Conservation (phyloP, 2,113 vertebrate species). For the Engraulis encrasicolus region DNA sequence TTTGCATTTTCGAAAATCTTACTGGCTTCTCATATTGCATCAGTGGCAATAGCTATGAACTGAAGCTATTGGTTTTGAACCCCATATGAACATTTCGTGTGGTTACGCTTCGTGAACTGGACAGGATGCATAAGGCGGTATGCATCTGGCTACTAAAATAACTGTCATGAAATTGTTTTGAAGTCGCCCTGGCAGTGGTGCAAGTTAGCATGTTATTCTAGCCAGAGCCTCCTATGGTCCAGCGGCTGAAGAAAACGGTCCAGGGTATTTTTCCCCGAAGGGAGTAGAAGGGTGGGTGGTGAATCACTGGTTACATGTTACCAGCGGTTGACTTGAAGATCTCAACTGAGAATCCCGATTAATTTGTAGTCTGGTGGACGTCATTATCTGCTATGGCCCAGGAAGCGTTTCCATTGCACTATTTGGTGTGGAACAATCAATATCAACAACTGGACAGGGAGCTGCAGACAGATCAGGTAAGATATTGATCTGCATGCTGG, state of each 20-base stretch:
- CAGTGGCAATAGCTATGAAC: constrained; percentile 46
- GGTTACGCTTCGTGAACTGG: neutral
- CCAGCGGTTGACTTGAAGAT: neutral
- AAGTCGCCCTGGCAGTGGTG: neutral
- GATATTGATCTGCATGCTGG: neutral
- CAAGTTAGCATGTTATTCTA: constrained; percentile 37
- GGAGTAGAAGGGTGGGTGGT: neutral
- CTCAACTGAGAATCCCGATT: neutral
- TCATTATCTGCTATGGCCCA: constrained; percentile 69
- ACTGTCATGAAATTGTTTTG: neutral
- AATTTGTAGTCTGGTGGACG: neutral
- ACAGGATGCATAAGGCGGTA: neutral
- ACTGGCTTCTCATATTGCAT: neutral
- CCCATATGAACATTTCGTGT: neutral
- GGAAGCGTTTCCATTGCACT: constrained; percentile 85
- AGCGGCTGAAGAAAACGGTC: neutral
- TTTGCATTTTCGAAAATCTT: neutral
- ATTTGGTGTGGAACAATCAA: constrained; percentile 87
- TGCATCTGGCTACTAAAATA: neutral
- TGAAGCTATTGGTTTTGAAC: constrained; percentile 47
- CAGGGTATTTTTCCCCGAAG: neutral
- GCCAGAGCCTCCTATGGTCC: neutral
- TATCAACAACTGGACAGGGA: constrained; percentile 86
- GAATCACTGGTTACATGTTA: neutral
- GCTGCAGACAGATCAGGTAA: constrained; percentile 79